Evolutionary conservation across 35 echinoderm and acorn worm species (phyloP).

Genomic region (Diadema setosum): DNA sequence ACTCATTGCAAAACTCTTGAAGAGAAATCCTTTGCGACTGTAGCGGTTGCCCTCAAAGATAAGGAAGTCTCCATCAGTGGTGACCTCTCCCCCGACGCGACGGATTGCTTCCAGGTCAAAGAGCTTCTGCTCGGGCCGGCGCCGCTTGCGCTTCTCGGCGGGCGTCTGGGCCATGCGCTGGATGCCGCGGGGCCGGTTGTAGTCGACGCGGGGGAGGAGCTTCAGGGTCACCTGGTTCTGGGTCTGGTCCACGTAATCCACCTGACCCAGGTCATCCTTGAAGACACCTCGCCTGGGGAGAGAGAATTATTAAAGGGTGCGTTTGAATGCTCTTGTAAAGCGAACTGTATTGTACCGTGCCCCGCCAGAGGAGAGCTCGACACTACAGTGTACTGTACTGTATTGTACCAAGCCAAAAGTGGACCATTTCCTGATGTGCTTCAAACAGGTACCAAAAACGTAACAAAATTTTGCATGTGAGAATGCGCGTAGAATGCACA

Average conservation of each 20-base stretch:
- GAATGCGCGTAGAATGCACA: too few species aligned
- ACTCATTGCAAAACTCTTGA: constrained; percentile 94
- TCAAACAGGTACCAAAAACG: too few species aligned
- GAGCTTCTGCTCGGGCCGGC: constrained; percentile 62
- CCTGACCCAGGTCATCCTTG: constrained; percentile 92
- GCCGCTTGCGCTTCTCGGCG: constrained; percentile 63
- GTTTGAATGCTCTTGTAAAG: too few species aligned
- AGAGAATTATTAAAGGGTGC: too few species aligned
- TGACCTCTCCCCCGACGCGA: constrained; percentile 80
- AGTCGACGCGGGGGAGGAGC: constrained; percentile 89
- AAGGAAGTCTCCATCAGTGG: constrained; percentile 90
- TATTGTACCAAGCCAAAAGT: too few species aligned
- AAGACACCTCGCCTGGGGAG: constrained; percentile 77
- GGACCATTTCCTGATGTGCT: too few species aligned
- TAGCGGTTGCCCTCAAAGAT: constrained; percentile 97
- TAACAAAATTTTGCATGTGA: too few species aligned
- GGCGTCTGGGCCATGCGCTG: constrained; percentile 45
- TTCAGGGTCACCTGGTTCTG: constrained; percentile 99
- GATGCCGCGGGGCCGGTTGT: constrained; percentile 61
- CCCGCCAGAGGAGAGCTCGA: too few species aligned
- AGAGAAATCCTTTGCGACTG: constrained; percentile 91
- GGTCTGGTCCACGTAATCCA: constrained; percentile 84
- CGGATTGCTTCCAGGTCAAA: constrained; percentile 94
- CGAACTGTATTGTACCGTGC: too few species aligned
- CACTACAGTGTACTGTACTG: too few species aligned